Evolutionary conservation across 2,113 vertebrate species (phyloP).

Genomic region (Chloropsis cyanopogon): DNA sequence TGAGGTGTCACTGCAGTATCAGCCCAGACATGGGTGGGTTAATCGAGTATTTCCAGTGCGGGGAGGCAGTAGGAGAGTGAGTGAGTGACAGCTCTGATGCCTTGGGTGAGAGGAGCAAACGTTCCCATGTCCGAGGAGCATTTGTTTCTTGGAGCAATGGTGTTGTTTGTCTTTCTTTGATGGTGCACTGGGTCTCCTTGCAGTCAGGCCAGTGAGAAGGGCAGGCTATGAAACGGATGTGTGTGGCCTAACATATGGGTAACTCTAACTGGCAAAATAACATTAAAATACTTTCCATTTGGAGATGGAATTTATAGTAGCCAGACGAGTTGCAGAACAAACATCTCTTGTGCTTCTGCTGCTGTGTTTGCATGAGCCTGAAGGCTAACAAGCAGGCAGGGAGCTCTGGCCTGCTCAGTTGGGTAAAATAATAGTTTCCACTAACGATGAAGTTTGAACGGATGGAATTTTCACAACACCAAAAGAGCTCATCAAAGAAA

Average conservation of each 20-base stretch:
- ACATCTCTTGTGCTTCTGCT: constrained; percentile 51
- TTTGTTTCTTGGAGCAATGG: not conserved
- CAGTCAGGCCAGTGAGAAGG: not conserved
- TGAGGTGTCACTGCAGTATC: not conserved
- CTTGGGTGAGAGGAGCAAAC: not conserved
- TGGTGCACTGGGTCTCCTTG: not conserved
- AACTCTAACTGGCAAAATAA: constrained; percentile 30
- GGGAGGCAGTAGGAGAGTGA: not conserved
- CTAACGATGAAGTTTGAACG: not conserved
- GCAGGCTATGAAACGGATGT: not conserved
- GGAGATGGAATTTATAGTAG: constrained; percentile 63
- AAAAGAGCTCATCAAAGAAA: not conserved
- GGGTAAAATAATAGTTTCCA: constrained; percentile 61
- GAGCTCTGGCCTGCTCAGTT: constrained; percentile 9
- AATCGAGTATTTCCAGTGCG: not conserved
- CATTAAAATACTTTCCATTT: constrained; percentile 62
- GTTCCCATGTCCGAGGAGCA: not conserved
- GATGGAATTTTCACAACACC: constrained; percentile 20
- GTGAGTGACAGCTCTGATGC: not conserved
- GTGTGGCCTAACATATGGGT: constrained; percentile 53
- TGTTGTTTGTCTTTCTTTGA: not conserved
- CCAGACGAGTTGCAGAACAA: constrained; percentile 43
- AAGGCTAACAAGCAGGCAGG: constrained; percentile 58
- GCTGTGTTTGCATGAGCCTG: constrained; percentile 50
- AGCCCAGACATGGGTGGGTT: not conserved